phyloP scores from a whole-genome alignment of 2,797 vertebrate genomes.

The Basileuterus tristriatus region DNA sequence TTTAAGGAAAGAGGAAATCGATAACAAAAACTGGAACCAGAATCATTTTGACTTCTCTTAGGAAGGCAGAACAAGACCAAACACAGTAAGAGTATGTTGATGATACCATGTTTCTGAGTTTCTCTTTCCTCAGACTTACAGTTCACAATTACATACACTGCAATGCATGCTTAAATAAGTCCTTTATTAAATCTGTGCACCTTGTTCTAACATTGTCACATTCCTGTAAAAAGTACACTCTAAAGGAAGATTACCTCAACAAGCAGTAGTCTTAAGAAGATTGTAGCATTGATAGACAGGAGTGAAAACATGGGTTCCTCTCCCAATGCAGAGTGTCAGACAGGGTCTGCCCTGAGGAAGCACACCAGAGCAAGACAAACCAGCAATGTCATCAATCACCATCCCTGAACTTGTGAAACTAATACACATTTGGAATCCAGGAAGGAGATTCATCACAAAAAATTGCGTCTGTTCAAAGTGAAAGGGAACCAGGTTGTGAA shows the following conservation, averaged over 20 bases:
- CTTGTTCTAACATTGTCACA: not conserved
- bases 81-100: not conserved
- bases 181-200: not conserved
- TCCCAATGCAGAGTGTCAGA: not conserved
- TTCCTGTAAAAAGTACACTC: not conserved
- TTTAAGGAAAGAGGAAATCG: not conserved
- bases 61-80: not conserved
- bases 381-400: conserved; percentile 10
- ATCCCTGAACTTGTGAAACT: not conserved
- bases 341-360: not conserved
- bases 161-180: not conserved
- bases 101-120: not conserved
- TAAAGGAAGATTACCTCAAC: not conserved
- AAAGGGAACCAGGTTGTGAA: conserved; percentile 48
- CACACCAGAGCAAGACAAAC: not conserved
- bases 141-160: not conserved
- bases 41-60: not conserved
- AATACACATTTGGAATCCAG: conserved; percentile 20
- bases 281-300: not conserved
- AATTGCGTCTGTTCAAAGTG: conserved; percentile 20
- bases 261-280: not conserved
- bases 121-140: not conserved
- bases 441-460: conserved; percentile 43
- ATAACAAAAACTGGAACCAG: not conserved
- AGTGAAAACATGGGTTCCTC: not conserved